Percentiles rank a stretch among this genome's conserved stretches.
Evolutionary conservation across 1,140 invertebrate genomes (phyloP).

Genomic region (Oreohelix idahoensis): DNA sequence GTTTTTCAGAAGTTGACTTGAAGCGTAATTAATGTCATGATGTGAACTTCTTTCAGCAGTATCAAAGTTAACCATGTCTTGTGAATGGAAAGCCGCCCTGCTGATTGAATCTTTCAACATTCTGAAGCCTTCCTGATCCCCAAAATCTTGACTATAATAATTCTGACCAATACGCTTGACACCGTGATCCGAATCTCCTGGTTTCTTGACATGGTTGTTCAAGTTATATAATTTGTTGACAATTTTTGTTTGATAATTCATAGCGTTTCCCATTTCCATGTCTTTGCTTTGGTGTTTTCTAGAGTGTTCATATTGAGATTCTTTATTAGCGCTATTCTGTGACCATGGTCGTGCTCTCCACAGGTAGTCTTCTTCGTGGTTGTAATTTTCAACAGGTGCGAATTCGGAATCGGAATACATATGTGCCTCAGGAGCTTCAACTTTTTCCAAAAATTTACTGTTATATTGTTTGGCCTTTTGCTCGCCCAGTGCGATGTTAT

Average conservation of each 20-base stretch:
- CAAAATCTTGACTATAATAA: background rate
- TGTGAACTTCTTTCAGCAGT: background rate
- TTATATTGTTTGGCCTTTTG: background rate
- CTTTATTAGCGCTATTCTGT: background rate
- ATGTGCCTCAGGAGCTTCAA: background rate
- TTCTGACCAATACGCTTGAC: background rate
- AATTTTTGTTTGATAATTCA: background rate
- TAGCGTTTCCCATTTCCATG: background rate
- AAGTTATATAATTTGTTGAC: background rate
- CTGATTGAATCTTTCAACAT: background rate
- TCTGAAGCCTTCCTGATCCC: background rate
- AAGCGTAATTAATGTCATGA: background rate
- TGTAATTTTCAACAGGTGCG: background rate
- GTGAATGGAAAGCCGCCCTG: background rate
- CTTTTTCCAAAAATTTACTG: background rate
- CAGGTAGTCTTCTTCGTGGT: background rate
- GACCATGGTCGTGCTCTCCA: background rate
- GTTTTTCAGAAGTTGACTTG: background rate
- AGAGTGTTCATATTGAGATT: background rate
- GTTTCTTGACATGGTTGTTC: background rate
- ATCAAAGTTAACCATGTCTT: background rate
- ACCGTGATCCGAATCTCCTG: background rate
- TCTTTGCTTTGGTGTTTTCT: background rate
- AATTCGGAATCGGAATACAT: background rate
- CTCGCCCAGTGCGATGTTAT: background rate